Evolutionary conservation across 2,113 vertebrate genomes (phyloP), one percentile per base, ranked within the genome.

Genomic region (Oncorhynchus nerka): DNA sequence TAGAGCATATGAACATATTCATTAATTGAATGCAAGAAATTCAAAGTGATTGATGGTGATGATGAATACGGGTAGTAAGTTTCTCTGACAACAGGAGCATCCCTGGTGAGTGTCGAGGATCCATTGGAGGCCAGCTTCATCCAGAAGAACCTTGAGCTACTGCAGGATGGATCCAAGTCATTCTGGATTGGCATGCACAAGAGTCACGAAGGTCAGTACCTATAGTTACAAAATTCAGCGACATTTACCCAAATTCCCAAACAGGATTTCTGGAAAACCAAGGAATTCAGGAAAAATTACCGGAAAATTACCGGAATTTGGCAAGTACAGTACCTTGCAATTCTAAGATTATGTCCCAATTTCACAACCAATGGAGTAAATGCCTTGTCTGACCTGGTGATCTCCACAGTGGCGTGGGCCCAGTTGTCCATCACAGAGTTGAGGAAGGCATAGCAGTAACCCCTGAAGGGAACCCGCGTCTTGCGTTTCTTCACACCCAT

Each of bases 151-250:
- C 69, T 93, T 20, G 96, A 97, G 70, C 79, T 94, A 28, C 87
- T 98, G 69, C 93, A 95, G 68, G 94, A 94, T 5, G 92, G 90
- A 77, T 72, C 90, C 19, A 87, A 88, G 76, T 83, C 84, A 2
- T 97, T 98, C 92, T 99, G 97, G 98, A 94, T 95, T 74, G 97
- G 97, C 82, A 85, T 99, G 78, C 96, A 93, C 73, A 96, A 94
- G 88, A 97, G 93, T 79, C 90, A 97, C 24, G 92, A 95, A 84
- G 94, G 98, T 99, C 22, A 79, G 70, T 12, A 22, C 1, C 12
- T 1, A 30, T 24, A 3, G 64, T 45, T 45, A 45, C 0, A 45
- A 45, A 45, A 45, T 45, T 45, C 39, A 3, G 2, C 0, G 8
- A 11, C 30, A n/a, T 16, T 20, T 16, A 4, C n/a, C 69, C 13